Base-by-base conservation (phyloP, 2,888 invertebrate genomes). In the Agrilus biguttatus region DNA sequence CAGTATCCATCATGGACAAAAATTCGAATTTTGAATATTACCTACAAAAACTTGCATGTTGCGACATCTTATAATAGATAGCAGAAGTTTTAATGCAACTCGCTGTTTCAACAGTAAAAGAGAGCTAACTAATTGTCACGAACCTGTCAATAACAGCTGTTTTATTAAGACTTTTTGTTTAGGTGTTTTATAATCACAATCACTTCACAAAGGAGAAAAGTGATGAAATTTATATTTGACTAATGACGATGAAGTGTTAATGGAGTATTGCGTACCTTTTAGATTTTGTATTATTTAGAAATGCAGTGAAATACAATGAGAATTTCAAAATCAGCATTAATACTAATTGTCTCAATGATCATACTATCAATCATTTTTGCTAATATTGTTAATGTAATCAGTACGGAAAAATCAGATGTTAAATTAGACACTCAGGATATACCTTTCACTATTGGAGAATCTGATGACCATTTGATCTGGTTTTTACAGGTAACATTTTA, bases 361-460 rank as follows among this genome's bases (percentile, higher is more conserved):
- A 65, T 80, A 53, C 63, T 80, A 39, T 80, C 82, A 41, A 72
- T 83, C 55, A 72, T 81, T 55, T 71, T 82, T 55, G 79, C 81
- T 19, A 80, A 78, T 68, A 72, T 83, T 47, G 69, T 78, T 40
- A 80, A 77, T 65, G 67, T 77, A 49, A 75, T 83, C 50, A 76
- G 76, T 50, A 76, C 78, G 38, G 75, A 79, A 55, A 55, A 58
- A 36, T 53, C 57, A 40, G 49, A 28, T 28, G 10, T 28, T 28
- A 28, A 10, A 43, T 47, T 48, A 33, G 43, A 47, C 37, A 47
- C 48, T 37, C 51, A 52, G 40, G 51, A 53, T 28, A 49, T 28
- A 28, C 28, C 28, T 10, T 53, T 72, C 66, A 61, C 67, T 58
- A 73, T 81, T 41, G 69, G 68, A 36, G 72, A 78, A 55, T 69